phyloP scores from a whole-genome alignment of 2,888 invertebrate genomes.

The Caenorhabditis sp. region DNA sequence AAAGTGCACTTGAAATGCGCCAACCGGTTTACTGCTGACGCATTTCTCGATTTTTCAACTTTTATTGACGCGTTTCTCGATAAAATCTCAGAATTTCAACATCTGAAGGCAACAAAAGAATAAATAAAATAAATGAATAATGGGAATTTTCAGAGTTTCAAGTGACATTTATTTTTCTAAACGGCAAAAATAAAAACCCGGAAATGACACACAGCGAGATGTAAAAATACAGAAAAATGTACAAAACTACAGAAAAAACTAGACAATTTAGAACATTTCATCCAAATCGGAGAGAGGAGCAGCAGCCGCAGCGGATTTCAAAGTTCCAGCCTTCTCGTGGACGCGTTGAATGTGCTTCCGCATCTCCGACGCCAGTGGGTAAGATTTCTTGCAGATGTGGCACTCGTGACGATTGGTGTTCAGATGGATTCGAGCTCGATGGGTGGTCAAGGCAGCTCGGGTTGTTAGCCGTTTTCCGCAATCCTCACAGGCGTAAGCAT shows the following conservation, averaged over 20 bases:
- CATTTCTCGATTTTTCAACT: background rate
- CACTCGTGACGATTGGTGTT: slow-evolving; percentile 41
- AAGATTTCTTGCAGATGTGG: slow-evolving; percentile 54
- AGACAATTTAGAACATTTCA: slow-evolving; percentile 21
- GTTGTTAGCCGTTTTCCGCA: slow-evolving; percentile 69
- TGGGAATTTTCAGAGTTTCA: no score
- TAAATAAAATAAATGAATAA: no score
- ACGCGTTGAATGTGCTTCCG: slow-evolving; percentile 58
- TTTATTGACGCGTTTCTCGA: background rate
- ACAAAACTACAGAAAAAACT: background rate
- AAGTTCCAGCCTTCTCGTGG: slow-evolving; percentile 16
- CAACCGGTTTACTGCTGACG: background rate
- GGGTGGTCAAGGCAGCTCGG: slow-evolving; percentile 51
- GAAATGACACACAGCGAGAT: background rate
- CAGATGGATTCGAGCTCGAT: slow-evolving; percentile 61
- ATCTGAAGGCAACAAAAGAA: background rate
- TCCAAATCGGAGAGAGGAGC: slow-evolving; percentile 23
- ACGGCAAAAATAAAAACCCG: background rate
- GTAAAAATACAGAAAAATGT: background rate
- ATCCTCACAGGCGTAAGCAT: slow-evolving; percentile 63
- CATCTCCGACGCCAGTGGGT: slow-evolving; percentile 55
- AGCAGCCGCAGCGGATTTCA: background rate
- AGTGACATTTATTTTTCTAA: background rate
- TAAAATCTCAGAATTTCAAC: background rate
- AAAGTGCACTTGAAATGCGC: no score